Evolutionary conservation across 2,888 invertebrate genomes (phyloP).

Genomic region (Ichneumoninae sp.): DNA sequence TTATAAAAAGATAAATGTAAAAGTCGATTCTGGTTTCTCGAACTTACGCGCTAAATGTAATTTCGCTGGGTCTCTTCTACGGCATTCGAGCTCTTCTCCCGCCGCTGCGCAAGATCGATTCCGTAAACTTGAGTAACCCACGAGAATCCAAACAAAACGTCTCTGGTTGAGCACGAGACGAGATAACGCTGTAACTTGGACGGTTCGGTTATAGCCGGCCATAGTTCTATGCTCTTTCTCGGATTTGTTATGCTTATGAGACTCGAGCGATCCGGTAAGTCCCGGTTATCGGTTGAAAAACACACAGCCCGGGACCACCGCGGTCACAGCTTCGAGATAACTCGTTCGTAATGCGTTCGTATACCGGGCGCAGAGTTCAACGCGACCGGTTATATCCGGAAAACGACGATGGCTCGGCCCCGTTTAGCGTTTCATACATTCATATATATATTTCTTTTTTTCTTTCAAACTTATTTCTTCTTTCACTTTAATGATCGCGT

Average conservation of each 20-base stretch:
- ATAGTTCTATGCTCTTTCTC: conserved; percentile 30
- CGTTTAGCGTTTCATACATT: conserved; percentile 71
- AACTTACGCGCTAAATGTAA: neutral
- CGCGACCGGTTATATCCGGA: conserved; percentile 76
- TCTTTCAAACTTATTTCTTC: conserved; percentile 33
- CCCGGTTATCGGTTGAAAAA: conserved; percentile 80
- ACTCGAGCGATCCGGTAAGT: conserved; percentile 76
- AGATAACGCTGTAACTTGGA: conserved; percentile 33
- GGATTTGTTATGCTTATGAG: conserved; percentile 54
- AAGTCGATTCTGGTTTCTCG: too few relatives aligned
- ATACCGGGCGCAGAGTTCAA: conserved; percentile 75
- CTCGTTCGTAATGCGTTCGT: conserved; percentile 72
- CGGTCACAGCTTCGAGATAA: conserved; percentile 78
- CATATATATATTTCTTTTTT: conserved; percentile 11
- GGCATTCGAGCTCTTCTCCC: conserved; percentile 39
- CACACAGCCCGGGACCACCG: conserved; percentile 71
- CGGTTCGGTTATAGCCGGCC: neutral
- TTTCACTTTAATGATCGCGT: conserved; percentile 21
- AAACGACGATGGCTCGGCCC: conserved; percentile 77
- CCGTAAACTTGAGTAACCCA: conserved; percentile 64
- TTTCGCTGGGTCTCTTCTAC: neutral
- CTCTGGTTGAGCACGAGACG: conserved; percentile 62
- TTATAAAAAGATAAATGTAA: too few relatives aligned
- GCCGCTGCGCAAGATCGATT: conserved; percentile 21
- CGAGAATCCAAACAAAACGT: conserved; percentile 52